Evolutionary conservation across 2,888 invertebrate species (phyloP), one percentile per base, ranked within the genome.

Genomic region (Hemithea aestivaria): DNA sequence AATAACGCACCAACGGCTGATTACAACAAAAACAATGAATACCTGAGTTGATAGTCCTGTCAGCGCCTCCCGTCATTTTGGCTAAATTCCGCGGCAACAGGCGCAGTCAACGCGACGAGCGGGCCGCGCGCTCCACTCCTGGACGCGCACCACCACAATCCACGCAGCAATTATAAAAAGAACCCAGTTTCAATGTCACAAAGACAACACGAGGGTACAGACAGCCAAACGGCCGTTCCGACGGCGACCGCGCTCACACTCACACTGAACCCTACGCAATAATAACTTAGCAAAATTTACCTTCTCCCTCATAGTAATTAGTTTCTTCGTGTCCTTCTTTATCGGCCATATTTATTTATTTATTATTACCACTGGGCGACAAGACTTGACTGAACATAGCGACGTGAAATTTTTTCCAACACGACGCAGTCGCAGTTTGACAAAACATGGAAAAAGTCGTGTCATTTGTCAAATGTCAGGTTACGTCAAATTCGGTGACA

Each of bases 111-210:
- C 55, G 59, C 56, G 59, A 64, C 60, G 63, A 48, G 59, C 62
- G 56, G 62, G 58, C 59, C 59, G 62, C 65, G 53, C 73, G 66
- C 72, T 77, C 57, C 59, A 62, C 57, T 70, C 70, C 74, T 77
- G 71, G 69, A 69, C 60, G 62, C 62, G 67, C 75, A 74, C 75
- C 83, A 79, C 74, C 77, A 76, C 65, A 73, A 78, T 83, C 81
- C 83, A 83, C 74, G 79, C 84, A 85, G 82, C 80, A 83, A 83
- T 76, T 84, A 83, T 81, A 84, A 85, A 84, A 85, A 85, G 83
- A 84, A 81, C 81, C 81, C 78, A 78, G 73, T 75, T 84, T 83
- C 85, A 85, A 85, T 85, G 85, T 85, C 85, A 84, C 80, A 76
- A 75, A 73, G 62, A 76, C 65, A 77, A 78, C 84, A 83, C 82